Conservation (phyloP, 2,113 vertebrate species). For the Lagopus leucura region DNA sequence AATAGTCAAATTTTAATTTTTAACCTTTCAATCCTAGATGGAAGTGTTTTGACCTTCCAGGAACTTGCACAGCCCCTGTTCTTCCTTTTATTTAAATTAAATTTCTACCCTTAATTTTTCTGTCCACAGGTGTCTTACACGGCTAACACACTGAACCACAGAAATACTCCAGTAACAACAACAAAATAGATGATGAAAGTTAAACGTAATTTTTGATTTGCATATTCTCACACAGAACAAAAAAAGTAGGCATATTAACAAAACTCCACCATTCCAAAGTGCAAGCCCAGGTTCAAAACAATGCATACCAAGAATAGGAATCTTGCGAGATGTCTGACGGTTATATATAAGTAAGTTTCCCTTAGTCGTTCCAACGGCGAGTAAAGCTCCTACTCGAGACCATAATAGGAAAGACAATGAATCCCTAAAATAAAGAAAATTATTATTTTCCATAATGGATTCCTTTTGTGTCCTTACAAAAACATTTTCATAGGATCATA, state of each 20-base stretch:
- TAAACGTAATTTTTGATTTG: not conserved
- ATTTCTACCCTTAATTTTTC: not conserved
- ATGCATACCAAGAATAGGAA: conserved; percentile 90
- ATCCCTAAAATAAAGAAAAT: conserved; percentile 82
- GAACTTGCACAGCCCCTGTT: not conserved
- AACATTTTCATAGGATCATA: not conserved
- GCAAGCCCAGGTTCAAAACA: not conserved
- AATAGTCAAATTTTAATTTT: not conserved
- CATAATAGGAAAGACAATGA: conserved; percentile 92
- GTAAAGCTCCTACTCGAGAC: conserved; percentile 88
- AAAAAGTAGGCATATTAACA: not conserved
- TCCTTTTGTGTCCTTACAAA: not conserved
- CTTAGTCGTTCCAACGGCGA: conserved; percentile 93
- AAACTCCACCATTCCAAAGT: not conserved
- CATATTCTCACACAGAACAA: not conserved
- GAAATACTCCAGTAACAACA: not conserved
- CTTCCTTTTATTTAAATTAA: not conserved
- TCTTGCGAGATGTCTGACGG: conserved; percentile 95
- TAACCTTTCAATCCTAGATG: not conserved
- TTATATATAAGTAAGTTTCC: conserved; percentile 98
- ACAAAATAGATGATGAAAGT: not conserved
- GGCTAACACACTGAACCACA: not conserved
- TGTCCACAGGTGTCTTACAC: not conserved
- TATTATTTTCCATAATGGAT: not conserved
- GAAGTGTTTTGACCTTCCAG: not conserved